A percentile compares a stretch with the other conserved stretches of the same genome.
These are phyloP conservation scores for Pristiophorus japonicus DNA, from an alignment of 2,113 vertebrate species.

Conservation along the genomic window DNA sequence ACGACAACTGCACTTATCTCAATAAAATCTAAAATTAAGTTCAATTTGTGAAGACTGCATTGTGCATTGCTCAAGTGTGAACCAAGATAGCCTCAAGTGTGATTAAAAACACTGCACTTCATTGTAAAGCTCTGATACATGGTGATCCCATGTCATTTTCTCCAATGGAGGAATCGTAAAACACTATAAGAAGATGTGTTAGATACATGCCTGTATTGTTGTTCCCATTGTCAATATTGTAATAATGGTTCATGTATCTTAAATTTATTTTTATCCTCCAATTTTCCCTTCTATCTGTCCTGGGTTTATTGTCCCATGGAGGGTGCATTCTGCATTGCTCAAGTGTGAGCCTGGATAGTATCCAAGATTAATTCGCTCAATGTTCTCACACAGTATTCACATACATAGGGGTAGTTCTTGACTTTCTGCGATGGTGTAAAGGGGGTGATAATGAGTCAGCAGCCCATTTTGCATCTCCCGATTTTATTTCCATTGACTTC, in stretches of 20 bases:
- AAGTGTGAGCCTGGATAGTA: not conserved
- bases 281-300: not conserved
- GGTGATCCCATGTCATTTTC: no score
- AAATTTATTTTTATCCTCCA: not conserved
- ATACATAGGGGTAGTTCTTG: not conserved
- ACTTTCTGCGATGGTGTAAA: not conserved
- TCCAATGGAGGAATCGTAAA: not conserved
- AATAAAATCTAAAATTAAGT: not conserved
- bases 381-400: no score
- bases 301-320: not conserved
- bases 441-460: not conserved
- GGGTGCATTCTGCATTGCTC: not conserved
- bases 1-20: not conserved
- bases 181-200: not conserved
- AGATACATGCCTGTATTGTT: not conserved
- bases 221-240: not conserved
- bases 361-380: no score
- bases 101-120: no score
- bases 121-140: no score
- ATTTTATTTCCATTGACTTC: not conserved
- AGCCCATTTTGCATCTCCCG: not conserved
- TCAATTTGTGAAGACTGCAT: not conserved
- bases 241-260: not conserved
- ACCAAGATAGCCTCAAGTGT: no score
- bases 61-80: no score